phyloP scores from a whole-genome alignment of 1,140 invertebrate species.

The Drosophila arawakana region DNA sequence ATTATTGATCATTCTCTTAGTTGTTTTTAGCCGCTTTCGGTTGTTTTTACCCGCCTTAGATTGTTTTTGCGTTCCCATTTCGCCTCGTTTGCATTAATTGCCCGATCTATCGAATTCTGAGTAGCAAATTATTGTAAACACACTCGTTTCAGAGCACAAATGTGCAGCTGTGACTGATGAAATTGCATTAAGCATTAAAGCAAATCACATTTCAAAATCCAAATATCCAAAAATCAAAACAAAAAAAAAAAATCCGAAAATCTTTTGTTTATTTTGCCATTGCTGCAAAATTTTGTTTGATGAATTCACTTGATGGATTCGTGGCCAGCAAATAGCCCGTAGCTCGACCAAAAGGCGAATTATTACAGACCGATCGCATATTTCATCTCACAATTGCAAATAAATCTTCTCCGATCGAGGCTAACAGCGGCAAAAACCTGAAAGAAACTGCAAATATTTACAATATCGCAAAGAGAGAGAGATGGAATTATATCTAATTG shows the following conservation, averaged over 20 bases:
- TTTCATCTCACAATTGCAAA: slow-evolving; percentile 21
- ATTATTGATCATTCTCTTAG: too few relatives aligned
- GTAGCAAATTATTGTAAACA: slow-evolving; percentile 52
- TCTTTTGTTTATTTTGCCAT: slow-evolving; percentile 45
- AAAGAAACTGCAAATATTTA: background rate
- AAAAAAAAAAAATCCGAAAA: slow-evolving; percentile 3
- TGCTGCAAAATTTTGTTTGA: slow-evolving; percentile 36
- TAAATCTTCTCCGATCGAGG: slow-evolving; percentile 26
- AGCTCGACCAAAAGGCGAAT: slow-evolving; percentile 2
- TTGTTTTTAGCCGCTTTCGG: too few relatives aligned
- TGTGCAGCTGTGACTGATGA: slow-evolving; percentile 31
- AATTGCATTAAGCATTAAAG: slow-evolving; percentile 46
- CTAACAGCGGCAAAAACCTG: slow-evolving; percentile 7
- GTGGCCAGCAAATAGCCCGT: slow-evolving; percentile 9
- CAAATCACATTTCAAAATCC: slow-evolving; percentile 32
- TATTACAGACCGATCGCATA: slow-evolving; percentile 13
- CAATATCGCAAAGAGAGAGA: background rate
- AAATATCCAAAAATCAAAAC: background rate
- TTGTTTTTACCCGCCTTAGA: too few relatives aligned
- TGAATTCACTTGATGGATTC: slow-evolving; percentile 41
- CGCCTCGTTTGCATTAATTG: slow-evolving; percentile 41
- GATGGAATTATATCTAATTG: too few relatives aligned
- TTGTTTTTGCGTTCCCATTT: slow-evolving; percentile 19
- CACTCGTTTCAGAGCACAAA: slow-evolving; percentile 9
- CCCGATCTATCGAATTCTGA: slow-evolving; percentile 39